Evolutionary conservation across 2,113 vertebrate species (phyloP).

Genomic region (Grallaria varia): DNA sequence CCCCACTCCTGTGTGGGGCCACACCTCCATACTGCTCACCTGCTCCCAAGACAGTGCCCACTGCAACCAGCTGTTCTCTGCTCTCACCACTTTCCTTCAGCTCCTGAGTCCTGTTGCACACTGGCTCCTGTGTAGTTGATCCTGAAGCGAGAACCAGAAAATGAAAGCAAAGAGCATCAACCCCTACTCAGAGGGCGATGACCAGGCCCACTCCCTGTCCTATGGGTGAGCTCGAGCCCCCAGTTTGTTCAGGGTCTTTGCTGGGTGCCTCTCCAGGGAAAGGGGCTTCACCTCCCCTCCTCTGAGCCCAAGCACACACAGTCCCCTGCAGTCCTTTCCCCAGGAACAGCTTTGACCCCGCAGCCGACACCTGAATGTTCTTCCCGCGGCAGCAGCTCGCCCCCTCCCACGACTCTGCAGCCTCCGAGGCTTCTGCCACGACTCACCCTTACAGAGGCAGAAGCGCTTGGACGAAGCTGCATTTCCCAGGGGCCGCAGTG

Average conservation of each 20-base stretch:
- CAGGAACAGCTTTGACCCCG: neutral
- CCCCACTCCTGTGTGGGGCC: neutral
- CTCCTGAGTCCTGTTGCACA: neutral
- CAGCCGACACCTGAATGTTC: accelerated
- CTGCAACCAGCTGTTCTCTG: neutral
- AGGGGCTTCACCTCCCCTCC: neutral
- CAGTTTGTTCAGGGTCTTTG: neutral
- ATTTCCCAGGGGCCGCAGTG: neutral
- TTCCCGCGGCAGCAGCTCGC: accelerated
- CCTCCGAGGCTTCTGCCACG: neutral
- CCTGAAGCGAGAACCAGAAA: neutral
- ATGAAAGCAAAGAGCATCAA: neutral
- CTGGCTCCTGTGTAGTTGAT: neutral
- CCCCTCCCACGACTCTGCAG: accelerated
- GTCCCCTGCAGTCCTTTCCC: neutral
- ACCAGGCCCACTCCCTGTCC: neutral
- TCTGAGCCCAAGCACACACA: neutral
- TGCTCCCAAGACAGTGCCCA: neutral
- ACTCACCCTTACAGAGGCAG: neutral
- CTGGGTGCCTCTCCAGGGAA: neutral
- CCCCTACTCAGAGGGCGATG: neutral
- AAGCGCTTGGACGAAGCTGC: neutral
- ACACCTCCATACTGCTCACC: neutral
- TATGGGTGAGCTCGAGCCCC: accelerated
- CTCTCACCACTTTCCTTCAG: neutral